phyloP scores from a whole-genome alignment of 2,888 invertebrate species.

The Tiphia femorata region DNA sequence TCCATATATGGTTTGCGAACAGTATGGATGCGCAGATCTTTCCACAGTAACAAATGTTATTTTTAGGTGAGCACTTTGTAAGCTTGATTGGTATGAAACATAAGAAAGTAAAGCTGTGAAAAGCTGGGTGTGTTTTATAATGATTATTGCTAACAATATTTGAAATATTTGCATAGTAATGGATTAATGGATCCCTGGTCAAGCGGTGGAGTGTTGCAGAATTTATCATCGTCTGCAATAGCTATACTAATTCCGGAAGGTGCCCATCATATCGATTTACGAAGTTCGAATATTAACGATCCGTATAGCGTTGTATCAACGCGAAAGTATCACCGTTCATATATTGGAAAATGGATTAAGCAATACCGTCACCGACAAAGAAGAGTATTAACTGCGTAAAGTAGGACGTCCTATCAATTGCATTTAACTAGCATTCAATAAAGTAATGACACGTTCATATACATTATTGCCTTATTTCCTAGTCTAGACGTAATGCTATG shows the following conservation, averaged over 20 bases:
- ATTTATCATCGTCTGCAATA: slow-evolving; percentile 75
- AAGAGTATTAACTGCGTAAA: too few species aligned
- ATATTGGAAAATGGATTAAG: slow-evolving; percentile 76
- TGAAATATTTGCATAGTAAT: slow-evolving; percentile 73
- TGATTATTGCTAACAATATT: background rate
- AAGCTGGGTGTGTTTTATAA: background rate
- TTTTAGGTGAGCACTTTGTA: slow-evolving; percentile 68
- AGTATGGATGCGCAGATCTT: slow-evolving; percentile 86
- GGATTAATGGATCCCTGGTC: slow-evolving; percentile 91
- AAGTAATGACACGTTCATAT: too few species aligned
- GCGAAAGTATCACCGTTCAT: slow-evolving; percentile 74
- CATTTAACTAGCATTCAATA: too few species aligned
- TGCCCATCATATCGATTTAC: slow-evolving; percentile 89
- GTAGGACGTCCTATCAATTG: too few species aligned
- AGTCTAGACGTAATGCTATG: too few species aligned
- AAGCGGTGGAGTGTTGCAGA: slow-evolving; percentile 83
- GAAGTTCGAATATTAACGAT: slow-evolving; percentile 76
- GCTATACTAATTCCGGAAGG: slow-evolving; percentile 84
- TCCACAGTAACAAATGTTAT: slow-evolving; percentile 78
- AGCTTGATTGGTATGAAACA: background rate
- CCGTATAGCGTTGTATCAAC: slow-evolving; percentile 77
- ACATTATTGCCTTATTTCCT: too few species aligned
- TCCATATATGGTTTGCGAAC: slow-evolving; percentile 76
- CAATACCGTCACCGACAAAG: slow-evolving; percentile 26
- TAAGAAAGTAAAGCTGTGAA: background rate